Conservation (phyloP, 2,888 invertebrate species). For the Congeria kusceri region DNA sequence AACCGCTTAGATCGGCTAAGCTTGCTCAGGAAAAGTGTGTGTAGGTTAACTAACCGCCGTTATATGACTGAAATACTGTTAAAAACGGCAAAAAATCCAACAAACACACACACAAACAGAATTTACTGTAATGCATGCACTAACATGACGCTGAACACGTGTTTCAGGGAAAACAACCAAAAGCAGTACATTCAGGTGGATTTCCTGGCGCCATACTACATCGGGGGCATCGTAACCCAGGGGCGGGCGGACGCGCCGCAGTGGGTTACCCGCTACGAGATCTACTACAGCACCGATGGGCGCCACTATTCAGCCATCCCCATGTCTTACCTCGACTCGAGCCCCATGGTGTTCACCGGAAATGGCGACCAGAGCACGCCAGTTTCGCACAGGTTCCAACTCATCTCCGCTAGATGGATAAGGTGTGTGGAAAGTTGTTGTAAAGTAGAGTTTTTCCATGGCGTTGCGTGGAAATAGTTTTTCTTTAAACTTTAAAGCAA, state of each 20-base stretch:
- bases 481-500: too few relatives aligned
- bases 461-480: too few relatives aligned
- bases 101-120: too few relatives aligned
- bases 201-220: slow-evolving; percentile 64
- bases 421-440: slow-evolving; percentile 54
- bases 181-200: slow-evolving; percentile 73
- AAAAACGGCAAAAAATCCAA: too few relatives aligned
- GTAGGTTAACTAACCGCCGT: too few relatives aligned
- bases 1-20: too few relatives aligned
- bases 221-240: slow-evolving; percentile 70
- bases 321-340: slow-evolving; percentile 57
- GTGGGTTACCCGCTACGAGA: slow-evolving; percentile 71
- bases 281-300: slow-evolving; percentile 75
- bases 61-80: too few relatives aligned
- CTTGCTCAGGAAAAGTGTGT: too few relatives aligned
- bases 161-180: slow-evolving; percentile 62
- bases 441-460: too few relatives aligned
- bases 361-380: slow-evolving; percentile 67
- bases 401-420: slow-evolving; percentile 69
- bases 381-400: slow-evolving; percentile 66
- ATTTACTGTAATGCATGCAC: too few relatives aligned
- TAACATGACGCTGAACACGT: background rate
- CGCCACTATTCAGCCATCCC: slow-evolving; percentile 63
- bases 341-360: slow-evolving; percentile 64
- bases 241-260: slow-evolving; percentile 63